These are phyloP conservation scores for Saturnia pavonia DNA, from an alignment of 2,888 invertebrate genomes.

Conservation along the genomic window DNA sequence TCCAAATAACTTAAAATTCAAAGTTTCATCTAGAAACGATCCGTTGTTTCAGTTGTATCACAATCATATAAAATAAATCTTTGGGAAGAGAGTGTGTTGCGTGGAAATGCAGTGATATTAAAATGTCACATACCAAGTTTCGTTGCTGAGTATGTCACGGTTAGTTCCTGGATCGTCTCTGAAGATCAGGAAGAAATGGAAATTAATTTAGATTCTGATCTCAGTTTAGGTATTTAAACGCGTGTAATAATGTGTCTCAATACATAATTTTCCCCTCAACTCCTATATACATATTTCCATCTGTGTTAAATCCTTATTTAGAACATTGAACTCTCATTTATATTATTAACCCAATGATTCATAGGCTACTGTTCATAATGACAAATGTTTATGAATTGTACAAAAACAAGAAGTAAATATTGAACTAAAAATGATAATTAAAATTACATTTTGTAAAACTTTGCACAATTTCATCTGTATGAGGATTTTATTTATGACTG, in stretches of 20 bases:
- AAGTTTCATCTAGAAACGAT: constrained; percentile 6
- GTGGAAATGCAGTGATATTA: constrained; percentile 93
- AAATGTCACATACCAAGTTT: constrained; percentile 97
- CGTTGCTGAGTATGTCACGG: constrained; percentile 93
- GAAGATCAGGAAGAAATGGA: constrained; percentile 65
- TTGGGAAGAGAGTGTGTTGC: constrained; percentile 95
- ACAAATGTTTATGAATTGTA: not conserved
- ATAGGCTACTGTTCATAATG: not conserved
- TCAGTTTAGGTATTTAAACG: constrained; percentile 63
- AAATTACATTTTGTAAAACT: not conserved
- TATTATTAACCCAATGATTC: not conserved
- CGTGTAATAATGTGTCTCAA: not conserved
- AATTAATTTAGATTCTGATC: constrained; percentile 72
- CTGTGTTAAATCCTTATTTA: not conserved
- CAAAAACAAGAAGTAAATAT: not conserved
- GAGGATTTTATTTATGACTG: not conserved
- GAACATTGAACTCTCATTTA: not conserved
- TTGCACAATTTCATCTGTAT: not conserved
- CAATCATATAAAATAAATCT: constrained; percentile 94
- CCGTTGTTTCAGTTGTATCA: constrained; percentile 88
- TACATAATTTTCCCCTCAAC: not conserved
- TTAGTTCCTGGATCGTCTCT: constrained; percentile 93
- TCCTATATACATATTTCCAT: not conserved
- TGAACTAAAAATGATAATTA: not conserved
- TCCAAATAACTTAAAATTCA: not conserved